These are phyloP conservation scores for Argyresthia goedartella DNA, from an alignment of 2,888 invertebrate genomes.

Conservation along the genomic window DNA sequence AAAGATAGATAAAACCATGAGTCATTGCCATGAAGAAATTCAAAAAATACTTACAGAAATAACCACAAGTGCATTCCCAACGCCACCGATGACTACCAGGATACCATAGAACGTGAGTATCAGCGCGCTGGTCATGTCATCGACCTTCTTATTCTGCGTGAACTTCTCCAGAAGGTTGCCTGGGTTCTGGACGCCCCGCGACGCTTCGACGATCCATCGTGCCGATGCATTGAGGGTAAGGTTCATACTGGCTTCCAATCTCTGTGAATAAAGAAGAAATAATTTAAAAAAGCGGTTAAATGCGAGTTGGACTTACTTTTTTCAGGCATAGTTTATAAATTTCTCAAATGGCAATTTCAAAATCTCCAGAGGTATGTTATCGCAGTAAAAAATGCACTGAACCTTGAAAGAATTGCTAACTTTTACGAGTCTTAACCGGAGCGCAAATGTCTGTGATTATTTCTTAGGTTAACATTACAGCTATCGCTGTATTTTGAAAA, in stretches of 20 bases:
- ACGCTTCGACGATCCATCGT: constrained; percentile 57
- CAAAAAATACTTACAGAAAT: constrained; percentile 68
- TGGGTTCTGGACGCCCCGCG: constrained; percentile 47
- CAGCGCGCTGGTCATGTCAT: constrained; percentile 75
- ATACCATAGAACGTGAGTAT: constrained; percentile 79
- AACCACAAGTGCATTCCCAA: constrained; percentile 90
- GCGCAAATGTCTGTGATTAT: too few species aligned
- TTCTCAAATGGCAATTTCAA: too few species aligned
- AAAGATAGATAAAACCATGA: too few species aligned
- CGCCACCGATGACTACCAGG: constrained; percentile 84
- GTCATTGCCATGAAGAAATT: too few species aligned
- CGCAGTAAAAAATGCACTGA: too few species aligned
- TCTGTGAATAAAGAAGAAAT: constrained; percentile 22
- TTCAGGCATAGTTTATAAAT: too few species aligned
- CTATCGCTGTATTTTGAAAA: too few species aligned
- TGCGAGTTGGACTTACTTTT: too few species aligned
- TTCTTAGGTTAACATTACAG: too few species aligned
- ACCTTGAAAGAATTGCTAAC: too few species aligned
- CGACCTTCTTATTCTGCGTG: constrained; percentile 77
- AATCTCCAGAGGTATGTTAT: too few species aligned
- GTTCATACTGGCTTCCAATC: constrained; percentile 44
- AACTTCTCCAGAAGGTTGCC: constrained; percentile 72
- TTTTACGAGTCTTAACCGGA: too few species aligned
- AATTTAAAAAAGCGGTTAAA: not conserved
- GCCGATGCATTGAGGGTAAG: constrained; percentile 48